Conservation (phyloP, 2,113 vertebrate genomes). For the Python bivittatus region DNA sequence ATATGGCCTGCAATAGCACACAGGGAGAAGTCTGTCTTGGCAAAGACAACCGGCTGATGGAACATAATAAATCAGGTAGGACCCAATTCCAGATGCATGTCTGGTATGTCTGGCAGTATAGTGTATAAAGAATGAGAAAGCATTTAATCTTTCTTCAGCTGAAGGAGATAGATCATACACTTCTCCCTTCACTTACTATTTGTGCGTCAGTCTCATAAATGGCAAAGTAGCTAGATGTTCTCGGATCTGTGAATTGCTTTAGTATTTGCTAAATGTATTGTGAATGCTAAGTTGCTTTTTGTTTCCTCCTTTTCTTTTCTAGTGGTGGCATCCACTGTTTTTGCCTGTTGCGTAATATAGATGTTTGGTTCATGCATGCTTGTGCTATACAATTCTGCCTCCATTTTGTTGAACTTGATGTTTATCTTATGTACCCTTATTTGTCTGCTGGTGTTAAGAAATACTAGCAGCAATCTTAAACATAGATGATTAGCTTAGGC, state of each 20-base stretch:
- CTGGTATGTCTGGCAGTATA: slow-evolving; percentile 62
- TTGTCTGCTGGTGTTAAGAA: slow-evolving; percentile 60
- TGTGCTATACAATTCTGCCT: slow-evolving; percentile 69
- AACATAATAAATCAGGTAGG: slow-evolving; percentile 94
- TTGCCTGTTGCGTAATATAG: slow-evolving; percentile 73
- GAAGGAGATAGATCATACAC: slow-evolving; percentile 59
- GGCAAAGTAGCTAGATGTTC: slow-evolving; percentile 56
- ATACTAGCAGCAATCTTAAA: slow-evolving; percentile 72
- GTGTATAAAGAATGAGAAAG: slow-evolving; percentile 57
- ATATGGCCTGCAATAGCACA: slow-evolving; percentile 91
- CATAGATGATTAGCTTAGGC: slow-evolving; percentile 57
- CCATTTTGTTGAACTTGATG: slow-evolving; percentile 70
- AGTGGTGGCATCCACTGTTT: slow-evolving; percentile 76
- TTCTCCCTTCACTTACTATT: slow-evolving; percentile 53
- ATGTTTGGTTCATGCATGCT: slow-evolving; percentile 73
- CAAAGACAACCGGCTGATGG: slow-evolving; percentile 85
- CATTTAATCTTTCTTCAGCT: slow-evolving; percentile 65
- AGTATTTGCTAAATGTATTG: slow-evolving; percentile 71
- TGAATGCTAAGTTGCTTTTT: slow-evolving; percentile 61
- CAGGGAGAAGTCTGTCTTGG: slow-evolving; percentile 86
- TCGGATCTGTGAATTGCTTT: slow-evolving; percentile 68
- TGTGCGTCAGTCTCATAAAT: slow-evolving; percentile 63
- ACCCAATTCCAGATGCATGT: slow-evolving; percentile 69
- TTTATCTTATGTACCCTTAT: slow-evolving; percentile 73
- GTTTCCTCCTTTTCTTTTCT: slow-evolving; percentile 54